Evolutionary conservation across 2,797 vertebrate genomes (phyloP).

Genomic region (Discoglossus pictus): DNA sequence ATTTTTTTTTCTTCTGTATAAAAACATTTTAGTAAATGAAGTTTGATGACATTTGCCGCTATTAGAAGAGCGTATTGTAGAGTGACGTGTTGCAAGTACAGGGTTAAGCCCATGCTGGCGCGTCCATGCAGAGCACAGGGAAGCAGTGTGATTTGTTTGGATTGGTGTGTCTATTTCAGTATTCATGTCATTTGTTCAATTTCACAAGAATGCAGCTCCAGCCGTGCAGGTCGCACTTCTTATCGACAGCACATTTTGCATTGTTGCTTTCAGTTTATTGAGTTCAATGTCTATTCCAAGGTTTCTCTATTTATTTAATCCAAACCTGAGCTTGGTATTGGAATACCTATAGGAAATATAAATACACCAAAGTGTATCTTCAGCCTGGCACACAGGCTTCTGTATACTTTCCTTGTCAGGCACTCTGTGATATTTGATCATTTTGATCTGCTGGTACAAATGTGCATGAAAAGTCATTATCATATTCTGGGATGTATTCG

Average conservation of each 20-base stretch:
- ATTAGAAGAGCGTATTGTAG: too few species aligned
- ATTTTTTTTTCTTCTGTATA: too few species aligned
- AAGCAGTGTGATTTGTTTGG: conserved; percentile 21
- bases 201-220: conserved; percentile 3
- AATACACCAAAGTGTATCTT: too few species aligned
- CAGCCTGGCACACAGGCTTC: too few species aligned
- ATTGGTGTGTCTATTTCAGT: conserved; percentile 18
- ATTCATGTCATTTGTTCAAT: conserved; percentile 7
- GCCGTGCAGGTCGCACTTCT: conserved; percentile 12
- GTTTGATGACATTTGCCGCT: too few species aligned
- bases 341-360: conserved; percentile 30
- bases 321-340: conserved; percentile 1
- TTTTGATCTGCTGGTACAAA: too few species aligned
- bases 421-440: too few species aligned
- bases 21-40: too few species aligned
- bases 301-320: conserved; percentile 10
- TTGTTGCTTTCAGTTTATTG: conserved; percentile 3
- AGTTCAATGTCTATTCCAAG: conserved; percentile 31
- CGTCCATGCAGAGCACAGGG: neutral
- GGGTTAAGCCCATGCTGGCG: neutral
- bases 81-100: too few species aligned
- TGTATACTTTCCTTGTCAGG: too few species aligned
- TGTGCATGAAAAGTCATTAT: too few species aligned
- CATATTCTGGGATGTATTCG: too few species aligned
- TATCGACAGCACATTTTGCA: conserved; percentile 10